Evolutionary conservation across 1,140 invertebrate genomes (phyloP).

Genomic region (Calosoma granatense): DNA sequence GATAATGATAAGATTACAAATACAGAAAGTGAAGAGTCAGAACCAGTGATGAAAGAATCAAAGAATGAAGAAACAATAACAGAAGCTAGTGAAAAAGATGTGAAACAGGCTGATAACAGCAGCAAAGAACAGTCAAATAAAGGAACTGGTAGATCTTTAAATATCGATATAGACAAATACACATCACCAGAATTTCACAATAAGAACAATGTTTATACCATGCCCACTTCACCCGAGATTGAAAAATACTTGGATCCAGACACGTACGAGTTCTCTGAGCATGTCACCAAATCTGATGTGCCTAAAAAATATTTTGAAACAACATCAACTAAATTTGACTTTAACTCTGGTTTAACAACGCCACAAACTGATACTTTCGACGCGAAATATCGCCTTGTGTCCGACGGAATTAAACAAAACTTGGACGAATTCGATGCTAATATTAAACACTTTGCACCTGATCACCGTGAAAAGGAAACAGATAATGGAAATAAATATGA

Average conservation of each 20-base stretch:
- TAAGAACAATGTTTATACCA: conserved; percentile 26
- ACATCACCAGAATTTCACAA: conserved; percentile 25
- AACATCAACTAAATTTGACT: conserved; percentile 6
- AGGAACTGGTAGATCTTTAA: conserved; percentile 18
- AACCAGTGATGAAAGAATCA: not conserved
- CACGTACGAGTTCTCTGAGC: conserved; percentile 5
- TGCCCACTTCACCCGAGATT: conserved; percentile 18
- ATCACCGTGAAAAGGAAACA: not conserved
- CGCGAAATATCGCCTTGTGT: conserved; percentile 16
- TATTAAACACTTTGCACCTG: not conserved
- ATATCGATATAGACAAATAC: conserved; percentile 26
- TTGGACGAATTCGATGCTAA: conserved; percentile 7
- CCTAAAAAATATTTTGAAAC: conserved; percentile 1
- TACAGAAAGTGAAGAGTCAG: not conserved
- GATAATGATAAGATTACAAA: not conserved
- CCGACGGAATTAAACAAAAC: conserved; percentile 10
- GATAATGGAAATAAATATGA: not conserved
- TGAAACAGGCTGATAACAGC: not conserved
- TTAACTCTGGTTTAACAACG: conserved; percentile 23
- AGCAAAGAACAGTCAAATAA: not conserved
- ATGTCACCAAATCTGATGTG: conserved; percentile 10
- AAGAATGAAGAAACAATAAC: not conserved
- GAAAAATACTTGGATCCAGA: conserved; percentile 19
- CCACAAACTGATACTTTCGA: conserved; percentile 24
- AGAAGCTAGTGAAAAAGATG: not conserved